Base-by-base conservation (phyloP, 2,888 invertebrate genomes). In the Cistogaster globosa region DNA sequence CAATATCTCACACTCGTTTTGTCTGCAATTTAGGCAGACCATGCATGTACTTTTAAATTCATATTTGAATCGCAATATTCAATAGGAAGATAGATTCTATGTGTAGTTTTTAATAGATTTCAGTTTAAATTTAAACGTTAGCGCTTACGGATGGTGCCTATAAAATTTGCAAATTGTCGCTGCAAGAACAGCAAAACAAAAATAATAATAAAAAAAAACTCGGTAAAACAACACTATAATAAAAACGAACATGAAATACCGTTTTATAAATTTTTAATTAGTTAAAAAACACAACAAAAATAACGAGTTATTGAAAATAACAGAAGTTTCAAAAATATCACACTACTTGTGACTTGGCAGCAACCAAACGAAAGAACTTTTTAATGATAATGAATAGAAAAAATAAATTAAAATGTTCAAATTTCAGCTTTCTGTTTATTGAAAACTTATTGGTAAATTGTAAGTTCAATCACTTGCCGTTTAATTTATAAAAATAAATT, bases 61-160 rank as follows among this genome's bases (percentile, higher is more conserved):
- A 26, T 26, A 26, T 26, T 26, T 26, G 26, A 5, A 16, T 48
- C 2, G 45, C 45, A n/a, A n/a, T 14, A 48, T 48, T 72, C 63
- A 14, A 48, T 36, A 32, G 2, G 32, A 32, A 32, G 32, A 32
- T 32, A 32, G 8, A 32, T 32, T 32, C 32, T 32, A 32, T 71
- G 67, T 58, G 20, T 60, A 38, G 36, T 42, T 74, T 57, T 51
- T 11, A 75, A 80, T 71, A 58, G 51, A 38, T 67, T 84, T 84
- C 12, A 76, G 79, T 84, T 80, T 53, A 16, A 69, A 42, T 75
- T 65, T 60, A 45, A 80, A 62, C 75, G 71, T 55, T 51, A 75
- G 38, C 58, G 63, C 32, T 75, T 45, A 55, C 51, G 65, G 75
- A 71, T 76, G 65, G n/a, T 18, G n/a, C n/a, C n/a, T n/a, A 45